Percentiles rank a stretch among this genome's conserved stretches.
phyloP scores from a whole-genome alignment of 2,888 invertebrate genomes.

The Pteria penguin region DNA sequence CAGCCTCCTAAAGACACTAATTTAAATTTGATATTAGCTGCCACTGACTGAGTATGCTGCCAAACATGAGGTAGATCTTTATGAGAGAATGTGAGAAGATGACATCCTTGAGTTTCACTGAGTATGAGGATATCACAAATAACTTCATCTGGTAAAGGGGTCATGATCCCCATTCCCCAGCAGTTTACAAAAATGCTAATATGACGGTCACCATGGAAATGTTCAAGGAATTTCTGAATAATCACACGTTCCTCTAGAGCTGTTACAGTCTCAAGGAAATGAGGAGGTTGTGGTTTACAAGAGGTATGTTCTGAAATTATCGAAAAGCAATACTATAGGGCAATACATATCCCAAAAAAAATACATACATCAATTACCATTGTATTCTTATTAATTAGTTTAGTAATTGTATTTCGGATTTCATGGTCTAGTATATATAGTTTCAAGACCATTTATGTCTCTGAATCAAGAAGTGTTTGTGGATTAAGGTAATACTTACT shows the following conservation, averaged over 20 bases:
- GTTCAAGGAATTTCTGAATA: constrained; percentile 34
- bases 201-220: constrained; percentile 36
- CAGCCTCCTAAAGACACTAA: constrained; percentile 66
- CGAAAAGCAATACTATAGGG: not conserved
- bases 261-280: constrained; percentile 53
- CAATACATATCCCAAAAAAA: too few relatives aligned
- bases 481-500: too few relatives aligned
- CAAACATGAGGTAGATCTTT: constrained; percentile 33
- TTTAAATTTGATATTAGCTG: constrained; percentile 54
- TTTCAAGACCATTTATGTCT: too few relatives aligned
- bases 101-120: constrained; percentile 57
- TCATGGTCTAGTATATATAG: too few relatives aligned
- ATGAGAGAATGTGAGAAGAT: constrained; percentile 57
- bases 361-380: too few relatives aligned
- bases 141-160: constrained; percentile 39
- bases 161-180: constrained; percentile 60
- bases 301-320: constrained; percentile 36
- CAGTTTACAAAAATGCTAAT: constrained; percentile 60
- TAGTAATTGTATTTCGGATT: too few relatives aligned
- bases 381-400: too few relatives aligned
- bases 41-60: constrained; percentile 50
- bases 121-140: constrained; percentile 57
- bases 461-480: too few relatives aligned
- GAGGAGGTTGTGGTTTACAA: constrained; percentile 55
- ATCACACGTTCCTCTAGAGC: constrained; percentile 41